Conservation (phyloP, 1,140 invertebrate species). For the Orchestia grillus region DNA sequence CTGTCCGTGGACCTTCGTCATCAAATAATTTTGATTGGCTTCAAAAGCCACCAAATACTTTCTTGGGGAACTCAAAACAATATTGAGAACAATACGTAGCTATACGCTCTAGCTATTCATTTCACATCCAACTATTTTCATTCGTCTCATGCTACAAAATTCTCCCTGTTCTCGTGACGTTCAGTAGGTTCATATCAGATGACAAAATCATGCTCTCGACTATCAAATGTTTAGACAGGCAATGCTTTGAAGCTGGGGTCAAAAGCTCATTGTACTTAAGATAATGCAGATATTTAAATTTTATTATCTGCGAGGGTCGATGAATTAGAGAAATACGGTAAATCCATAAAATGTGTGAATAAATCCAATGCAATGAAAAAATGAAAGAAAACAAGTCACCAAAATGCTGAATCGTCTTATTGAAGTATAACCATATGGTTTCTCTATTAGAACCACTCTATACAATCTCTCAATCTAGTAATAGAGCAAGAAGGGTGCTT, state of each 20-base stretch:
- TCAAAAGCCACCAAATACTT: not conserved
- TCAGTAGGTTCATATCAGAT: not conserved
- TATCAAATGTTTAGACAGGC: not conserved
- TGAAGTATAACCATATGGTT: not conserved
- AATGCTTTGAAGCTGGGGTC: not conserved
- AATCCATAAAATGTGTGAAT: not conserved
- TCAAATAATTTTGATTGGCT: not conserved
- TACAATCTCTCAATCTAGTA: constrained; percentile 12
- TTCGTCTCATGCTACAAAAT: not conserved
- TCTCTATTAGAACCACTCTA: not conserved
- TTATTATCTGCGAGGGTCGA: not conserved
- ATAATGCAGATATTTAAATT: not conserved
- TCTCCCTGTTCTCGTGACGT: not conserved
- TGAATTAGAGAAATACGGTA: not conserved
- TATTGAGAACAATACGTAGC: not conserved
- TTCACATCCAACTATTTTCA: not conserved
- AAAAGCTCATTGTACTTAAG: not conserved
- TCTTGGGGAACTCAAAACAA: not conserved
- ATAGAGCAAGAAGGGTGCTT: not conserved
- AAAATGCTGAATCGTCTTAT: not conserved
- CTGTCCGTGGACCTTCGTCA: not conserved
- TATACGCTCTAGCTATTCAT: not conserved
- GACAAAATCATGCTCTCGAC: not conserved
- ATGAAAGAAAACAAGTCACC: constrained; percentile 1
- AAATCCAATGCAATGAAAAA: not conserved